Conservation (phyloP, 2,113 vertebrate species). For the Aegithalos caudatus region DNA sequence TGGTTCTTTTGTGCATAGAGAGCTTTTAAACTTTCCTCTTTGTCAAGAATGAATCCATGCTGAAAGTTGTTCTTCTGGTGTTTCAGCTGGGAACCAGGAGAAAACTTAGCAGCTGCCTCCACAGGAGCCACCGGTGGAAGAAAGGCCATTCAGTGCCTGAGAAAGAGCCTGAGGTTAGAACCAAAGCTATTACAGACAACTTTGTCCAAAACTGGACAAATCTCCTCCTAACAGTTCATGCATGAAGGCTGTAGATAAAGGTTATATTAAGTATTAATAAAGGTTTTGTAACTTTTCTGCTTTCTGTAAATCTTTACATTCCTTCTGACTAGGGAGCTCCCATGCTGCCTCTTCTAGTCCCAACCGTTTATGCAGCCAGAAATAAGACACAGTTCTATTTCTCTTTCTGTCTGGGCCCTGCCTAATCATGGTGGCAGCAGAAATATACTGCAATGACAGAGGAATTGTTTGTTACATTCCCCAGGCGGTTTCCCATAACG, state of each 20-base stretch:
- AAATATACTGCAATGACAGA: background rate
- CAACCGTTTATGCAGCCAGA: background rate
- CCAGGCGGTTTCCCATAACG: background rate
- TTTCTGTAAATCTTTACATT: background rate
- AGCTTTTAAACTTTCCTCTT: conserved; percentile 34
- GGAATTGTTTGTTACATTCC: background rate
- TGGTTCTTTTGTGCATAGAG: background rate
- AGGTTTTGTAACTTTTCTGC: background rate
- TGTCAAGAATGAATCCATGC: conserved; percentile 9
- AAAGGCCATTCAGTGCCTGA: conserved; percentile 58
- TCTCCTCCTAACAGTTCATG: background rate
- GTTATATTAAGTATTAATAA: background rate
- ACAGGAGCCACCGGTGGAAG: conserved; percentile 12
- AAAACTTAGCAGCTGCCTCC: background rate
- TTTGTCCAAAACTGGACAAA: background rate
- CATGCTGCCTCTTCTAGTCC: background rate
- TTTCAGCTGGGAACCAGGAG: conserved; percentile 1
- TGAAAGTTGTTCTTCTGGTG: conserved; percentile 18
- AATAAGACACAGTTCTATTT: background rate
- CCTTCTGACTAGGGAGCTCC: background rate
- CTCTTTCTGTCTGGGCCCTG: background rate
- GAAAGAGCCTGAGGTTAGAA: conserved; percentile 24
- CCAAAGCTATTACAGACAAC: background rate
- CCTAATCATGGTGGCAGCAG: background rate
- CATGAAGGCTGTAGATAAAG: background rate